These are phyloP conservation scores for Standfussiana lucernea DNA, from an alignment of 2,888 invertebrate species.

Conservation along the genomic window DNA sequence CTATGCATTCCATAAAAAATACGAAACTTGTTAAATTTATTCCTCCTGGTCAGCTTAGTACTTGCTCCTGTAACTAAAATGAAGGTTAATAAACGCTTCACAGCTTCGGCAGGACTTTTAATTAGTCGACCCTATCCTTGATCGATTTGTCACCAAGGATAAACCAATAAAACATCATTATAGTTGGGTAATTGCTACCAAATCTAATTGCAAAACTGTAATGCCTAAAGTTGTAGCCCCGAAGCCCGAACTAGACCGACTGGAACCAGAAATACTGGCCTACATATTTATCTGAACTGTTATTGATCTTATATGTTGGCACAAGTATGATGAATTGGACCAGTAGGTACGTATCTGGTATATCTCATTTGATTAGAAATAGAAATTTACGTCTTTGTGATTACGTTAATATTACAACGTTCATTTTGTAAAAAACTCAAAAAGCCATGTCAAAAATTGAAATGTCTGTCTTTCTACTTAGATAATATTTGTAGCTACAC, in stretches of 20 bases:
- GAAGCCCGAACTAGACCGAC: conserved; percentile 16
- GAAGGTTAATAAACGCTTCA: background rate
- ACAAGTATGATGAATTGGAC: conserved; percentile 1
- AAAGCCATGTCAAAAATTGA: background rate
- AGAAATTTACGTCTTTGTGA: background rate
- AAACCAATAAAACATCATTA: conserved; percentile 3
- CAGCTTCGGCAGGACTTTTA: background rate
- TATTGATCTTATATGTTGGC: conserved; percentile 47
- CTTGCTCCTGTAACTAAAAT: background rate
- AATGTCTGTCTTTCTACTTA: background rate
- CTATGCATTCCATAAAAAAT: background rate
- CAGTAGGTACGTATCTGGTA: background rate
- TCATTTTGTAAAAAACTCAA: background rate
- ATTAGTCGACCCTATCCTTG: conserved; percentile 3
- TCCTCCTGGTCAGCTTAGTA: background rate
- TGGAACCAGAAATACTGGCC: conserved; percentile 49
- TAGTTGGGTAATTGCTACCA: background rate
- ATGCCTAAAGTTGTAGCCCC: conserved; percentile 12
- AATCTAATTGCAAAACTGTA: conserved; percentile 20
- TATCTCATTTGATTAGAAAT: conserved; percentile 12
- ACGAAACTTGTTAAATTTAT: background rate
- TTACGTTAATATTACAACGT: background rate
- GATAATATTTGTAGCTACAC: background rate
- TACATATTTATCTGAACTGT: conserved; percentile 32
- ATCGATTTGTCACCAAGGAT: conserved; percentile 18